Evolutionary conservation across 2,888 invertebrate genomes (phyloP), one percentile per base, ranked within the genome.

Genomic region (Zonitis immaculata): DNA sequence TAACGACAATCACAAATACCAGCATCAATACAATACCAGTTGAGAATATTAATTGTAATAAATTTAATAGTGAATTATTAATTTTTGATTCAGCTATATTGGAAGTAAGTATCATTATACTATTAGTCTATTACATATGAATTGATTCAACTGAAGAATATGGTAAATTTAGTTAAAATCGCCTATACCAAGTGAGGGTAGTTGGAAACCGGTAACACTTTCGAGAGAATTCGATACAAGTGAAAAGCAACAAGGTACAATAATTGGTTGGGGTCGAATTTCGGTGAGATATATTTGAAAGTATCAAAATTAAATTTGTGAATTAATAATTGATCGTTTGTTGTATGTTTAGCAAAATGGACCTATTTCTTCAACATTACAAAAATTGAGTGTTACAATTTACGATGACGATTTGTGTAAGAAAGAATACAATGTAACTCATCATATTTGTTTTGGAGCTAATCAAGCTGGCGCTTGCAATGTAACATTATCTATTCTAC

Each of bases 371-470:
- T 43, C 42, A 47, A 57, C 42, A 9, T 45, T 66, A 4, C 63
- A 65, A 57, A 66, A 66, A 56, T 44, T 64, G 14, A 47, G 60
- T 28, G 66, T 66, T 7, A 61, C 62, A 14, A 56, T 66, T 30
- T 65, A 59, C 47, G 61, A 61, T 51, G 63, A 64, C 25, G 51
- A 61, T 32, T 57, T 58, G 11, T 66, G 66, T 49, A 60, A 59
- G n/a, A 54, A 39, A 16, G 51, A 54, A 27, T 57, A 39, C 48
- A 51, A 64, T 42, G 53, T 51, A 8, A 11, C 30, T 4, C 65
- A 66, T 50, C 66, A 66, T 45, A 62, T 66, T 51, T 66, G 66
- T 46, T 62, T 66, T 48, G 65, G 66, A 18, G 65, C 65, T n/a
- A 46, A 54, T 11, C 49, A 45, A n/a, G 66, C 65, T 18, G 66